Evolutionary conservation across 37 sponge, comb jelly and placozoan species (phyloP), one percentile per base, ranked within the genome.

Genomic region (Crambe crambe): DNA sequence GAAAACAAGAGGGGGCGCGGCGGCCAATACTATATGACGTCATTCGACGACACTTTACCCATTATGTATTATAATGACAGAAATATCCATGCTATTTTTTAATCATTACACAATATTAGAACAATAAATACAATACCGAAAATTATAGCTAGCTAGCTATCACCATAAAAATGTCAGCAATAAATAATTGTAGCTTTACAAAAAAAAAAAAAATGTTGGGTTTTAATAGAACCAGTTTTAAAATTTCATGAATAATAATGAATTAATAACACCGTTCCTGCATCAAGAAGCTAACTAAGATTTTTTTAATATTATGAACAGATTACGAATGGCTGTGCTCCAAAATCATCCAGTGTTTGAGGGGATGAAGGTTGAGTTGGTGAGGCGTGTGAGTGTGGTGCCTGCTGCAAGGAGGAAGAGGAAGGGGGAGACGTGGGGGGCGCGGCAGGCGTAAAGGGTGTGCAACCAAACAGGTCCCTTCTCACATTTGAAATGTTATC

Each of bases 381-480:
- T 39, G 12, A 38, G 1, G 67, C 30, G 22, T 18, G 40, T 2
- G 40, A 47, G 51, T 47, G 51, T 47, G 51, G 12, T 15, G 12
- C 12, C 6, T 6, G 66, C 32, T 65, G 66, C 30, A 42, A 25
- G 70, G 70, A 70, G 42, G 42, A 25, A 20, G n/a, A n/a, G n/a
- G n/a, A n/a, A n/a, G n/a, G n/a, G n/a, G n/a, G n/a, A n/a, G n/a
- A n/a, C n/a, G 42, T 23, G 21, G 23, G 0, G 54, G 54, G 37
- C 17, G 58, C n/a, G 27, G 25, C n/a, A n/a, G n/a, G n/a, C 17
- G n/a, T 47, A 56, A 80, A 80, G 1, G 83, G 83, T 9, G 68
- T 64, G 6, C 36, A 59, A 6, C 83, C 83, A 64, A 83, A 83
- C 35, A 83, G 25, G 40, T 83, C 83, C 41, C 75, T 0, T 35